Evolutionary conservation across 2,113 vertebrate species (phyloP).

Genomic region (Atherinomorus stipes): DNA sequence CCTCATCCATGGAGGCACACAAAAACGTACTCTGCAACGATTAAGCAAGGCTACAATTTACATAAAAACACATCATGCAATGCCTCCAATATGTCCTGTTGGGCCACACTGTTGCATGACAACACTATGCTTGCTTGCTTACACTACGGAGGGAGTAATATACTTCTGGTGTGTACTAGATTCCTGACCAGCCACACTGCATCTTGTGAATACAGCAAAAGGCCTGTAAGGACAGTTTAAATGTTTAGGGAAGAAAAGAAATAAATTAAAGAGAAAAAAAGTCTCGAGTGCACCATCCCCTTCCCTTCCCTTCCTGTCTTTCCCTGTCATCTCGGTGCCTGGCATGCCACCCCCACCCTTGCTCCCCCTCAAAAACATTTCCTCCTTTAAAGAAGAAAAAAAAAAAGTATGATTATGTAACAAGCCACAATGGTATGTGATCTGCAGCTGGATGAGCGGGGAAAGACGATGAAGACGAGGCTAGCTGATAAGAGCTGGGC

Average conservation of each 20-base stretch:
- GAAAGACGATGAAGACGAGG: constrained; percentile 31
- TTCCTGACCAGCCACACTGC: constrained; percentile 18
- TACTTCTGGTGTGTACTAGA: background rate
- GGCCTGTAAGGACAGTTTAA: background rate
- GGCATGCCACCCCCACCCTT: constrained; percentile 38
- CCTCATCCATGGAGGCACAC: background rate
- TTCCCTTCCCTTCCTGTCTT: constrained; percentile 45
- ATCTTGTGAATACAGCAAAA: constrained; percentile 15
- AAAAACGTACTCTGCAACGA: background rate
- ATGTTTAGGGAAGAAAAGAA: constrained; percentile 10
- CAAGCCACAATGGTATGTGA: constrained; percentile 59
- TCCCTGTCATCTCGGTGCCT: constrained; percentile 57
- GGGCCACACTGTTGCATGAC: constrained; percentile 40
- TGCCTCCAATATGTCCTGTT: constrained; percentile 13
- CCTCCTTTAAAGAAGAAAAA: constrained; percentile 63
- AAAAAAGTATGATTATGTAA: constrained; percentile 77
- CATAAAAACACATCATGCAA: constrained; percentile 9
- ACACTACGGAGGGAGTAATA: constrained; percentile 8
- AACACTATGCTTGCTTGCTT: constrained; percentile 22
- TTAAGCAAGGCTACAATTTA: background rate
- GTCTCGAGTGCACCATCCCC: constrained; percentile 4
- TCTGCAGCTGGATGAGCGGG: constrained; percentile 53
- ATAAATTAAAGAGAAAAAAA: constrained; percentile 1
- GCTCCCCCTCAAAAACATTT: constrained; percentile 80
- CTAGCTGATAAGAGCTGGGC: constrained; percentile 52